Evolutionary conservation across 2,797 vertebrate species (phyloP), one percentile per base, ranked within the genome.

Genomic region (Florisuga fusca): DNA sequence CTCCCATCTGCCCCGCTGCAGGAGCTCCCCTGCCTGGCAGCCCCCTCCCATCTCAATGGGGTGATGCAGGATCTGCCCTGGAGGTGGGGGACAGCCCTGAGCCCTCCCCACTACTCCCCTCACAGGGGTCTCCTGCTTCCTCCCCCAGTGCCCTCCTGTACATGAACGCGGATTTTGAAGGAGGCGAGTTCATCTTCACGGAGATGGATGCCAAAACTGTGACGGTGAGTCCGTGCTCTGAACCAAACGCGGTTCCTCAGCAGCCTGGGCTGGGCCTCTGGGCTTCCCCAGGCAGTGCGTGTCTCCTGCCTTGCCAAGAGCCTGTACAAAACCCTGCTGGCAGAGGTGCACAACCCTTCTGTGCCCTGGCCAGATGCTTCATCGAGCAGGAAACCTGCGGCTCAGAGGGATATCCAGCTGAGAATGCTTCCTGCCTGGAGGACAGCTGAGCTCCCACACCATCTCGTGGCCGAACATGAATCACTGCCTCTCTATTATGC

Each of bases 161-260:
- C 84, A 98, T 99, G 74, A 99, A 99, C 5, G 99, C 98, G 6
- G 98, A 99, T 96, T 99, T 99, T 51, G 99, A 99, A 93, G 99
- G 99, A 3, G 99, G 99, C 6, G 99, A 99, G 89, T 99, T 99
- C 96, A 99, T 99, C 91, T 99, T 99, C 95, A 99, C 99, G 0
- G 98, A 99, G 97, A 99, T 99, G 98, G 99, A 99, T 69, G 99
- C 99, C 92, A 99, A 99, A 97, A 99, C 99, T 0, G 97, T 99
- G 59, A 99, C 99, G 19, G 99, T 99, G 95, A 98, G 98, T 97
- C 8, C 20, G 14, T 45, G 59, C 48, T 54, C 10, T 53, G 64
- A 41, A 41, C 16, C 53, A 46, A 27, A 36, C 4, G 2, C 36
- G 2, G 3, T 34, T 87, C 16, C 17, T 54, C 36, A n/a, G 29